These are phyloP conservation scores for Salarias fasciatus DNA, from an alignment of 2,797 vertebrate genomes.

Conservation along the genomic window DNA sequence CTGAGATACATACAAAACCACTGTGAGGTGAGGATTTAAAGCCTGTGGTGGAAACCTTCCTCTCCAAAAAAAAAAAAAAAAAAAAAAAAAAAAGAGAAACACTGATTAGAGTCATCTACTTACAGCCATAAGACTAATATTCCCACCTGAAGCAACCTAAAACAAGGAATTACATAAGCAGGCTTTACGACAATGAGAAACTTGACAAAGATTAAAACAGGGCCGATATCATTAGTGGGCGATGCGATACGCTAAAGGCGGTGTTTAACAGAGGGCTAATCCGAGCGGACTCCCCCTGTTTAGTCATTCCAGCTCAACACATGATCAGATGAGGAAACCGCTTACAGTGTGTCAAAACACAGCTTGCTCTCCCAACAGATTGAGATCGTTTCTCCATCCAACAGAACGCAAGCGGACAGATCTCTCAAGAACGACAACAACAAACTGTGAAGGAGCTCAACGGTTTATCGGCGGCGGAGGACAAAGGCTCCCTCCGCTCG, in stretches of 20 bases:
- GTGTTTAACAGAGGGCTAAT: constrained; percentile 58
- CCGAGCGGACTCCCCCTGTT: constrained; percentile 46
- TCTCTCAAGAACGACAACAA: constrained; percentile 60
- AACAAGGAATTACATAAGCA: constrained; percentile 40
- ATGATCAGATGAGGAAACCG: constrained; percentile 54
- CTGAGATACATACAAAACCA: constrained; percentile 12
- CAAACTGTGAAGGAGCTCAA: constrained; percentile 51
- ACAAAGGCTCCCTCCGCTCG: constrained; percentile 57
- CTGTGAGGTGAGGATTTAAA: constrained; percentile 3
- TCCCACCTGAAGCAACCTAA: constrained; percentile 37
- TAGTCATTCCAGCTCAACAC: constrained; percentile 45
- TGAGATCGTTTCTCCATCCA: constrained; percentile 64
- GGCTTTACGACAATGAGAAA: constrained; percentile 40
- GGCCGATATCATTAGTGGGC: constrained; percentile 31
- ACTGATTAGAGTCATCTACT: constrained; percentile 42
- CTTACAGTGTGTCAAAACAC: constrained; percentile 70
- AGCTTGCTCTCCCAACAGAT: constrained; percentile 59
- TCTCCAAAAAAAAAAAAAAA: constrained; percentile 16
- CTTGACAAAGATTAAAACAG: constrained; percentile 44
- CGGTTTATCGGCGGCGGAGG: constrained; percentile 56
- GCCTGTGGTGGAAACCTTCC: constrained; percentile 5
- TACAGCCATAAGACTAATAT: constrained; percentile 28
- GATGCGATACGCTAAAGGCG: constrained; percentile 54
- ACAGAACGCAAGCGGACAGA: constrained; percentile 42
- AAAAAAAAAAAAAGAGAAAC: constrained; percentile 25